A percentile compares a stretch with the other conserved stretches of the same genome.
These are phyloP conservation scores for Ochropleura plecta DNA, from an alignment of 2,888 invertebrate species.

Conservation along the genomic window DNA sequence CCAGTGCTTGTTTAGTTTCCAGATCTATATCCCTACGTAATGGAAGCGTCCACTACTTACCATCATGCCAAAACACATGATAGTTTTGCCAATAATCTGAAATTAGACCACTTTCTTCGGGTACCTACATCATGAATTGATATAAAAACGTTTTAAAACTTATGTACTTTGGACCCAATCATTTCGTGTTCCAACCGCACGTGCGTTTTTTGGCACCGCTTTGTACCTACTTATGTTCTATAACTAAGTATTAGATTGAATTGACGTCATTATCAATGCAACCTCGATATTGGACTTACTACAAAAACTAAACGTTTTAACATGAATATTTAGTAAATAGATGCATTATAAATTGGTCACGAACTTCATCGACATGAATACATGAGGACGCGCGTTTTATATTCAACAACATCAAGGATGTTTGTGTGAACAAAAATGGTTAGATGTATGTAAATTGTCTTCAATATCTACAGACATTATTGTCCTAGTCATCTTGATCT, in stretches of 20 bases:
- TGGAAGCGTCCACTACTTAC: conserved; percentile 10
- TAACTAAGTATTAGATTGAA: conserved; percentile 17
- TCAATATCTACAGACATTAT: background rate
- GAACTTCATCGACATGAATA: conserved; percentile 28
- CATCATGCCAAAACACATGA: conserved; percentile 26
- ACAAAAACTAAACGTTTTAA: conserved; percentile 18
- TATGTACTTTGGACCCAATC: conserved; percentile 40
- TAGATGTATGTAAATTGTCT: conserved; percentile 10
- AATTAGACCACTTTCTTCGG: conserved; percentile 39
- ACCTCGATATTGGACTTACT: conserved; percentile 37
- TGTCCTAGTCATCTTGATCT: conserved; percentile 10
- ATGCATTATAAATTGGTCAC: conserved; percentile 50
- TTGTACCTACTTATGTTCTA: background rate
- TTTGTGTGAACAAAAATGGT: background rate
- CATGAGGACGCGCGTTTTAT: conserved; percentile 27
- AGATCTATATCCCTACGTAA: conserved; percentile 28
- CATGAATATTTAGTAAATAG: conserved; percentile 29
- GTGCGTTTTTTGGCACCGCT: conserved; percentile 54
- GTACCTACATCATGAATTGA: conserved; percentile 17
- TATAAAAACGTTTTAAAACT: conserved; percentile 26
- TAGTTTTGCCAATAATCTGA: conserved; percentile 37
- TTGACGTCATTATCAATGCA: conserved; percentile 35
- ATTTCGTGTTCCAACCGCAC: conserved; percentile 34
- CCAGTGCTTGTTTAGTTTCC: background rate
- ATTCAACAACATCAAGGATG: conserved; percentile 26